phyloP scores from a whole-genome alignment of 2,888 invertebrate species.

The Acleris cristana region DNA sequence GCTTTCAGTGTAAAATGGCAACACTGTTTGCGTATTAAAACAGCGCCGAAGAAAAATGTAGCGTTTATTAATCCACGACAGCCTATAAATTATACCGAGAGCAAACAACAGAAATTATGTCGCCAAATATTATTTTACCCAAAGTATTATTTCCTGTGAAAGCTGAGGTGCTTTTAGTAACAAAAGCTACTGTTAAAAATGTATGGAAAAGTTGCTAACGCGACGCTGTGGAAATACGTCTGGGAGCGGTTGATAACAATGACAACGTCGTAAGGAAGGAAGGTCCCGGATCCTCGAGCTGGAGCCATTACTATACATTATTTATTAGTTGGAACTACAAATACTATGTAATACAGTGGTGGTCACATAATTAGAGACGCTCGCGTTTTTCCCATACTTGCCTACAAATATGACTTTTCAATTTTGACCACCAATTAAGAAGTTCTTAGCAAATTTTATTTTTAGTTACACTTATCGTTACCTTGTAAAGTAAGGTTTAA shows the following conservation, averaged over 20 bases:
- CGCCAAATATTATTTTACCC: slow-evolving; percentile 26
- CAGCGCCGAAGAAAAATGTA: slow-evolving; percentile 23
- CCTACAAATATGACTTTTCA: too few relatives aligned
- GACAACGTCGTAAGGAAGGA: not conserved
- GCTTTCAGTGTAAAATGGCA: not conserved
- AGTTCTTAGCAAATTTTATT: too few relatives aligned
- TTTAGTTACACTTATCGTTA: too few relatives aligned
- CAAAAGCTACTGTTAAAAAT: slow-evolving; percentile 24
- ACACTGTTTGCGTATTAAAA: slow-evolving; percentile 27
- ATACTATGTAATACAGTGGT: not conserved
- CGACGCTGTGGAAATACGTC: not conserved
- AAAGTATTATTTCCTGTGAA: slow-evolving; percentile 19
- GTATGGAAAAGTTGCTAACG: slow-evolving; percentile 16
- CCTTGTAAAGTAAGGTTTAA: too few relatives aligned
- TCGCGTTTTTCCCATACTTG: too few relatives aligned
- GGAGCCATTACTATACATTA: not conserved
- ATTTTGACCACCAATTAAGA: too few relatives aligned
- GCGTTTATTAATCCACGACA: slow-evolving; percentile 28
- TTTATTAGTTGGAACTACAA: not conserved
- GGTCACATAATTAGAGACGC: too few relatives aligned
- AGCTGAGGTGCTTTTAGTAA: slow-evolving; percentile 24
- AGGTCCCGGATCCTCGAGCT: not conserved
- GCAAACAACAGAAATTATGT: slow-evolving; percentile 27
- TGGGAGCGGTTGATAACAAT: slow-evolving; percentile 3
- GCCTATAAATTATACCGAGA: slow-evolving; percentile 26